These are phyloP conservation scores for Frankliniella fusca DNA, from an alignment of 2,888 invertebrate species.

Conservation along the genomic window DNA sequence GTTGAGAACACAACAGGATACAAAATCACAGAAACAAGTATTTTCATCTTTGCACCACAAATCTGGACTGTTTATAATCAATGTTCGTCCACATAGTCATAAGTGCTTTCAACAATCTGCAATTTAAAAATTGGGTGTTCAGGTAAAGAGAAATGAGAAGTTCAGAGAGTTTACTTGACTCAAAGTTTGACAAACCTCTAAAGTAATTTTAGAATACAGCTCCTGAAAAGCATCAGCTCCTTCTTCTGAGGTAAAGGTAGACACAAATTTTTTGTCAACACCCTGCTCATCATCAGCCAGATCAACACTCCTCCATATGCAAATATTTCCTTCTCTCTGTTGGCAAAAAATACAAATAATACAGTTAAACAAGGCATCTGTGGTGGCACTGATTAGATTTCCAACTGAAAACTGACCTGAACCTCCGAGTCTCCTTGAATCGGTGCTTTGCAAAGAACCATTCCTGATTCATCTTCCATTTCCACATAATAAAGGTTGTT, in stretches of 20 bases:
- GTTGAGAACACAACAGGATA: not conserved
- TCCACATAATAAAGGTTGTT: not conserved
- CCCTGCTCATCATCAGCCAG: not conserved
- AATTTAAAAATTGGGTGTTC: not conserved
- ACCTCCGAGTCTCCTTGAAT: not conserved
- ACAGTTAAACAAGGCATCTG: not conserved
- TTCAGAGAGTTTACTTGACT: not conserved
- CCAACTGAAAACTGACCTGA: not conserved
- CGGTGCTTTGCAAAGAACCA: not conserved
- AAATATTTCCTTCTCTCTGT: not conserved
- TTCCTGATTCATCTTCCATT: constrained; percentile 15
- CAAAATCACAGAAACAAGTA: not conserved
- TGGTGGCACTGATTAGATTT: too few relatives aligned
- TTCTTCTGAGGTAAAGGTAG: not conserved
- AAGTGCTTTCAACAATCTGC: not conserved
- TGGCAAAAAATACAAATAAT: not conserved
- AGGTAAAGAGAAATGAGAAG: not conserved
- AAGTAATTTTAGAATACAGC: not conserved
- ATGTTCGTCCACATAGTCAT: not conserved
- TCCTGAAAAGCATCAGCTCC: constrained; percentile 6
- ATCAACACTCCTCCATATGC: not conserved
- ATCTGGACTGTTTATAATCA: not conserved
- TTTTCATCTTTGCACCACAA: not conserved
- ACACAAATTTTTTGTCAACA: not conserved
- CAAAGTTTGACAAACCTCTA: not conserved